Percentiles rank a stretch among this genome's conserved stretches.
Evolutionary conservation across 1,140 invertebrate species (phyloP).

Genomic region (Zaprionus tsacasi): DNA sequence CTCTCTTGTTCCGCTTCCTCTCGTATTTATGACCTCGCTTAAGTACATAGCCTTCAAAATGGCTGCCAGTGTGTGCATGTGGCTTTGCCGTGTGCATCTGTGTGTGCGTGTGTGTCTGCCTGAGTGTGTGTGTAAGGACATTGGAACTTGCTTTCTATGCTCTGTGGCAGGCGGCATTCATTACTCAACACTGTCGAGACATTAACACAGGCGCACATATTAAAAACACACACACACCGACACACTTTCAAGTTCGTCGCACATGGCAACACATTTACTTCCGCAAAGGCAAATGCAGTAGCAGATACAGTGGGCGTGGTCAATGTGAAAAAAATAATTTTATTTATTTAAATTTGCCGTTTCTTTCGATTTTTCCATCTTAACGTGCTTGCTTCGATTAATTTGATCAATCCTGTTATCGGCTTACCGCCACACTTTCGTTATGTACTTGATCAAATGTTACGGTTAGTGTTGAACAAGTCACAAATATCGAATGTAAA

Average conservation of each 20-base stretch:
- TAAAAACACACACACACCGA: constrained; percentile 42
- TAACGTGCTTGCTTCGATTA: too few relatives aligned
- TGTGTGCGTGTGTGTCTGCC: constrained; percentile 38
- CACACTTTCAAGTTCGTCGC: constrained; percentile 48
- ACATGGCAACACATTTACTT: constrained; percentile 55
- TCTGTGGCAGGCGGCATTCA: constrained; percentile 63
- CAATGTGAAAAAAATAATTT: background rate
- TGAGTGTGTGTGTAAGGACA: constrained; percentile 58
- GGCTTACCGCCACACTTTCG: too few relatives aligned
- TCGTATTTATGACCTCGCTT: constrained; percentile 71
- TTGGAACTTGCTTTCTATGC: constrained; percentile 70
- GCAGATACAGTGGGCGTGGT: constrained; percentile 30
- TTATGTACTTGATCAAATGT: background rate
- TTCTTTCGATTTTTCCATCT: too few relatives aligned
- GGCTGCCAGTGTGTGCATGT: constrained; percentile 13
- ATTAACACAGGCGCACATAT: constrained; percentile 48
- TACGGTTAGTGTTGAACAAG: background rate
- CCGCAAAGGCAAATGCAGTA: constrained; percentile 24
- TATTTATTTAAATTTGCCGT: too few relatives aligned
- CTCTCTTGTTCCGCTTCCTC: background rate
- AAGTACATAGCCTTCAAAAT: constrained; percentile 78
- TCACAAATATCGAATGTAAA: background rate
- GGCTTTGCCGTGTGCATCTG: constrained; percentile 34
- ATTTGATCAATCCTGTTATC: too few relatives aligned
- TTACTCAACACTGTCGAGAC: constrained; percentile 64